Base-by-base conservation (phyloP, 1,140 invertebrate genomes). In the Drosophila sp. region DNA sequence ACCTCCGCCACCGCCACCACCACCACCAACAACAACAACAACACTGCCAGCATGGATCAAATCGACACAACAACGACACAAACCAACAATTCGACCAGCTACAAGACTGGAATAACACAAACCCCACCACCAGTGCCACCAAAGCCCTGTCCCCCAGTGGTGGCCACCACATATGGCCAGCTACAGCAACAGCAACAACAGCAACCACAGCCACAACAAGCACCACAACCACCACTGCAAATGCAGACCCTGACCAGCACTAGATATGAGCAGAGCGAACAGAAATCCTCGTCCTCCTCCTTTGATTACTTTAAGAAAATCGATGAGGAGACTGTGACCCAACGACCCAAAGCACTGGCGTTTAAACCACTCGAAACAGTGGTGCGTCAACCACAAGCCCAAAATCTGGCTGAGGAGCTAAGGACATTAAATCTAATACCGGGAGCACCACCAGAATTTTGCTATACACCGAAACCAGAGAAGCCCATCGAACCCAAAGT, bases 401-500 rank as follows among this genome's bases (percentile, higher is more conserved):
- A 72, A 40, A 81, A 64, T 11, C 70, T 85, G 47, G 77, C 79
- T 30, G 75, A 90, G 66, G 90, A 91, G 47, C 73, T 91, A 11
- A 74, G 90, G 55, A 93, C 94, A 70, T 93, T 95, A 44, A 93
- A 94, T 85, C 75, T 96, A 0, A 93, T 94, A 63, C 95, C 95
- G 0, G 96, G 95, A 86, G 94, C 95, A 29, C 95, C 95, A 7
- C 95, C 95, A n/a, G 94, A 96, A 92, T 95, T 96, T 23, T 94
- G 94, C 40, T 96, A 93, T 72, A 93, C 94, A 32, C 94, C 95
- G 2, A 95, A 94, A 77, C 74, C 91, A 0, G 93, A 93, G 11
- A 44, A 70, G 25, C 60, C 29, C 2, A 7, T 38, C 27, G 47
- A 66, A 23, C 71, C 85, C 1, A 80, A 69, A 40, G 41, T 56